A percentile compares a stretch with the other conserved stretches of the same genome.
Conservation (phyloP, 2,797 vertebrate genomes). For the Arvicola amphibius region DNA sequence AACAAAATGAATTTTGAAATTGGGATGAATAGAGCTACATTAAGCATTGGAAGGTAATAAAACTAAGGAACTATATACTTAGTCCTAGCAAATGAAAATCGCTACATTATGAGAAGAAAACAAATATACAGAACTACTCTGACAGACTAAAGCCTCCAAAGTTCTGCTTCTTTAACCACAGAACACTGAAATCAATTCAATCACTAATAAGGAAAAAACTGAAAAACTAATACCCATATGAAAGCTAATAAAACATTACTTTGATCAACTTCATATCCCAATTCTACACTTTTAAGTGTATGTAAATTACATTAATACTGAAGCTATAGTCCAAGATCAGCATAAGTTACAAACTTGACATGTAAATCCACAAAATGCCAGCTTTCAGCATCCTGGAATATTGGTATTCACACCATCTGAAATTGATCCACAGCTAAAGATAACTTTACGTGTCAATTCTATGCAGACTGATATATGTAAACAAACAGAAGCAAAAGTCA, state of each 20-base stretch:
- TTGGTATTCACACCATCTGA: slow-evolving; percentile 24
- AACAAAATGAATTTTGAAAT: slow-evolving; percentile 37
- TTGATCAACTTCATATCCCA: not conserved
- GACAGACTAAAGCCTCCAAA: not conserved
- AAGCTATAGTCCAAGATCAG: not conserved
- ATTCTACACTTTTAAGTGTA: not conserved
- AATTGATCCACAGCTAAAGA: not conserved
- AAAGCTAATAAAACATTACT: not conserved
- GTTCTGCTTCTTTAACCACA: not conserved
- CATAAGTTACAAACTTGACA: slow-evolving; percentile 2
- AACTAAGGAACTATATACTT: not conserved
- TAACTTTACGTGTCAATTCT: not conserved
- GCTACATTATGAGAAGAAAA: not conserved
- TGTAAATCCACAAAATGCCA: not conserved
- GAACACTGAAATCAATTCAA: slow-evolving; percentile 17
- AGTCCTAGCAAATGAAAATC: slow-evolving; percentile 25
- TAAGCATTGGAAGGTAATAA: not conserved
- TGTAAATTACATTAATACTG: not conserved
- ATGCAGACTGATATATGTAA: not conserved
- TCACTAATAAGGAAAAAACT: slow-evolving; percentile 16
- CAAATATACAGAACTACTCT: not conserved
- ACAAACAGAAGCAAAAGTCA: not conserved
- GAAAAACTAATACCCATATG: not conserved
- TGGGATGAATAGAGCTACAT: not conserved
- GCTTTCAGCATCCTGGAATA: not conserved